Percentiles rank a stretch among this genome's conserved stretches.
These are phyloP conservation scores for Drosophila orosa DNA, from an alignment of 1,140 invertebrate genomes.

Conservation along the genomic window DNA sequence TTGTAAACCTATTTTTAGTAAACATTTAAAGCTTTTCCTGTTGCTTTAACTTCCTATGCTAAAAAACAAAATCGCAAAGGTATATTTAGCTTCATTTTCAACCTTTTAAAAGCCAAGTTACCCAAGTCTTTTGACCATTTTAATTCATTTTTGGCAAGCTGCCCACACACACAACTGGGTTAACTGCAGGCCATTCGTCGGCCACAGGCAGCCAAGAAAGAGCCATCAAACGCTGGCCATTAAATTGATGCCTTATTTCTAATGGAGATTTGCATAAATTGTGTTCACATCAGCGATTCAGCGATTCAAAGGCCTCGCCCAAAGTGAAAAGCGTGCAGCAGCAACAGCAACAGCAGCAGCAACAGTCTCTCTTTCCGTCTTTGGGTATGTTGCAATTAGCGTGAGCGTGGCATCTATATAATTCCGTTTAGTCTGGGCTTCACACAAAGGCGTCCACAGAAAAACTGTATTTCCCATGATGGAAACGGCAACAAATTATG, in stretches of 20 bases:
- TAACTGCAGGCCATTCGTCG: conserved; percentile 61
- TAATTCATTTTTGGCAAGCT: conserved; percentile 39
- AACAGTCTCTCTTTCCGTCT: conserved; percentile 33
- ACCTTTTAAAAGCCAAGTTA: neutral
- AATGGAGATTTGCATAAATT: conserved; percentile 69
- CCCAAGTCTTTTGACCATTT: conserved; percentile 10
- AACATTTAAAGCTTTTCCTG: neutral
- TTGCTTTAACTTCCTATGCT: neutral
- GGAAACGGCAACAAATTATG: conserved; percentile 72
- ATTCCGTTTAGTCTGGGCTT: conserved; percentile 71
- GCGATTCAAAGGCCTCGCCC: conserved; percentile 46
- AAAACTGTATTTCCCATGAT: conserved; percentile 73
- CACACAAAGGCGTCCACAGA: conserved; percentile 73
- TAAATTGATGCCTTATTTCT: conserved; percentile 62
- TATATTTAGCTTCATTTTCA: neutral
- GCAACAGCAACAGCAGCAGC: conserved; percentile 31
- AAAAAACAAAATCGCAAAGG: neutral
- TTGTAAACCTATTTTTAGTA: neutral
- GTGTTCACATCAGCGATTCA: conserved; percentile 29
- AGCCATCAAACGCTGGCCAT: conserved; percentile 55
- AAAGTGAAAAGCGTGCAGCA: conserved; percentile 63
- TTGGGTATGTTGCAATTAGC: conserved; percentile 73
- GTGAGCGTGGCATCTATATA: conserved; percentile 77
- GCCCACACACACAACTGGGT: conserved; percentile 51
- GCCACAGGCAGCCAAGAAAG: conserved; percentile 11